Evolutionary conservation across 2,113 vertebrate genomes (phyloP).

Genomic region (Nycticryphes semicollaris): DNA sequence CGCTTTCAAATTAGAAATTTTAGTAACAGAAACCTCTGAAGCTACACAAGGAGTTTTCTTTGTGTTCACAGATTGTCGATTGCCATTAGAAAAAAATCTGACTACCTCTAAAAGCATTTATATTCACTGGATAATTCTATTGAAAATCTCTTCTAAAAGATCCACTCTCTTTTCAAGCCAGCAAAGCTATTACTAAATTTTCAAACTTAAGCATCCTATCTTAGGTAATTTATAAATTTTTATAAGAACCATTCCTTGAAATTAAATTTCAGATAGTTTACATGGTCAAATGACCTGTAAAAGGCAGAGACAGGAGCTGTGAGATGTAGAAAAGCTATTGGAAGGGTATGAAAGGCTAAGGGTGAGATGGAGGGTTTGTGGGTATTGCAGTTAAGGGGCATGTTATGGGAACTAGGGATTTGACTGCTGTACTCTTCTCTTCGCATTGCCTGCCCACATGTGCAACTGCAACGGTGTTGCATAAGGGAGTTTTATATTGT

Average conservation of each 20-base stretch:
- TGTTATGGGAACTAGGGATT: not conserved
- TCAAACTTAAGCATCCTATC: not conserved
- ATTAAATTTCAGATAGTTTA: not conserved
- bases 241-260: not conserved
- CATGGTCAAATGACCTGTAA: not conserved
- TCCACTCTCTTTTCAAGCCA: not conserved
- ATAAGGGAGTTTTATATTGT: not conserved
- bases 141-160: not conserved
- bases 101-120: not conserved
- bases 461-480: not conserved
- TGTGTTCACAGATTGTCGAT: not conserved
- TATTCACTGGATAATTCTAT: not conserved
- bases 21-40: not conserved
- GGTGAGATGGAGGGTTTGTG: not conserved
- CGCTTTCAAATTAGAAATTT: not conserved
- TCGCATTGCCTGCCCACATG: not conserved
- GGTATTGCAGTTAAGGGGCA: not conserved
- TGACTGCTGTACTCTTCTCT: rapidly evolving
- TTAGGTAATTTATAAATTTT: not conserved
- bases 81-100: not conserved
- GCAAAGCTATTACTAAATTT: not conserved
- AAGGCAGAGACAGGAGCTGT: not conserved
- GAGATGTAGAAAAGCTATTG: not conserved
- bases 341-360: not conserved
- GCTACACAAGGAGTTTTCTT: not conserved